These are phyloP conservation scores for Marmota monax DNA, from an alignment of 2,113 vertebrate species.

Conservation along the genomic window DNA sequence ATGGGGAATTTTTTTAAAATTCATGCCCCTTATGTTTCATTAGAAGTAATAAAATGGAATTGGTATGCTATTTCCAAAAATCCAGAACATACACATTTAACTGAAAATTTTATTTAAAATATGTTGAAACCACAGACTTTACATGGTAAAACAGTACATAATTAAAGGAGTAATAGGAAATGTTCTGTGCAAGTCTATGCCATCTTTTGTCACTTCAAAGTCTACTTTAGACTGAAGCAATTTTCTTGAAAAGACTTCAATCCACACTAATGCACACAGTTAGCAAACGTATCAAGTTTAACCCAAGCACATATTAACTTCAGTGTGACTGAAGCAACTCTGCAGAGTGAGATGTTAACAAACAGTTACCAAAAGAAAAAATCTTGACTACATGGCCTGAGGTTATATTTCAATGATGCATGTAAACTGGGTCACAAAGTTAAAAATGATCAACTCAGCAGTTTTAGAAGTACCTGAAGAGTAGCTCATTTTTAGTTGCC, in stretches of 20 bases:
- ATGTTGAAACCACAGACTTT: neutral
- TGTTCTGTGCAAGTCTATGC: neutral
- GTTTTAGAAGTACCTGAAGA: slow-evolving; percentile 57
- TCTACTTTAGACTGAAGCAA: neutral
- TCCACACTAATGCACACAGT: neutral
- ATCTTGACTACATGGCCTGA: slow-evolving; percentile 16
- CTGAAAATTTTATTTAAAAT: neutral
- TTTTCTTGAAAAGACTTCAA: slow-evolving; percentile 24
- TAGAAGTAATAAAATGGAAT: neutral
- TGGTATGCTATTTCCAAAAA: neutral
- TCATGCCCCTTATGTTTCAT: neutral
- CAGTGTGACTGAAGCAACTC: neutral
- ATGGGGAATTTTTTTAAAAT: neutral
- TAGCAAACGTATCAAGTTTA: neutral
- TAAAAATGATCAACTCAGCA: slow-evolving; percentile 70
- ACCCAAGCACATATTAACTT: neutral
- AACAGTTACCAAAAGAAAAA: slow-evolving; percentile 68
- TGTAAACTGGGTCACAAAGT: slow-evolving; percentile 71
- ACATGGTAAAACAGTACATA: neutral
- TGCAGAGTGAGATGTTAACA: slow-evolving; percentile 29
- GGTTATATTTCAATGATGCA: slow-evolving; percentile 66
- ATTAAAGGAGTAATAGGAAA: neutral
- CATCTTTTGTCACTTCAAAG: neutral
- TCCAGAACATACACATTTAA: neutral
- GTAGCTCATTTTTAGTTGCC: slow-evolving; percentile 44